phyloP scores from a whole-genome alignment of 2,113 vertebrate genomes.

The Oxyura jamaicensis region DNA sequence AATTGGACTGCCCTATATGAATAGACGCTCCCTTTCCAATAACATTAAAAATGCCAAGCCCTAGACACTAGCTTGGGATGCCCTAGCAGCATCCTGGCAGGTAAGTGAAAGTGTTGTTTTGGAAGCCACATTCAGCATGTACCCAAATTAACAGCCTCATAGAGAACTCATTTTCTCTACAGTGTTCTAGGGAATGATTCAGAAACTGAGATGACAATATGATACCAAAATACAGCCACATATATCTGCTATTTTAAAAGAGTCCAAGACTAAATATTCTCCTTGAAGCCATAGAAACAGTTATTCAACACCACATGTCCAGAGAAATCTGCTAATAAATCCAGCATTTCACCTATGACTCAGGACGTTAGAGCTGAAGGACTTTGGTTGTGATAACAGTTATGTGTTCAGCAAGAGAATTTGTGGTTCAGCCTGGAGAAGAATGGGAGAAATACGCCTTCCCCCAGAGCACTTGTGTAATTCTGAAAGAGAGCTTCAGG shows the following conservation, averaged over 20 bases:
- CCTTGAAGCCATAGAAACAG: background rate
- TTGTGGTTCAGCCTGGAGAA: background rate
- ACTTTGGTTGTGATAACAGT: background rate
- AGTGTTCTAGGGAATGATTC: background rate
- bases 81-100: slow-evolving; percentile 1
- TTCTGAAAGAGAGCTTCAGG: background rate
- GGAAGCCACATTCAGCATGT: background rate
- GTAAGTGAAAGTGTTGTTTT: slow-evolving; percentile 20
- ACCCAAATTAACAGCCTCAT: background rate
- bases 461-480: background rate
- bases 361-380: background rate
- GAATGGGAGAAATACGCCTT: background rate
- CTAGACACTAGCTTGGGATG: background rate
- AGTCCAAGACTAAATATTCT: background rate
- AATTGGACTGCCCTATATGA: background rate
- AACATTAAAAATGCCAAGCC: slow-evolving; percentile 42
- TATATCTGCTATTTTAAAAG: background rate
- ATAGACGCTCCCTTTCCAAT: background rate
- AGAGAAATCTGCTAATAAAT: background rate
- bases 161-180: background rate
- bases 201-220: slow-evolving; percentile 1
- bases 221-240: slow-evolving; percentile 10
- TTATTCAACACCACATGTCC: background rate
- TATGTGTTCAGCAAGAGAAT: background rate
- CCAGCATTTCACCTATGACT: background rate